These are phyloP conservation scores for Creontiades dilutus DNA, from an alignment of 2,888 invertebrate species.

Conservation along the genomic window DNA sequence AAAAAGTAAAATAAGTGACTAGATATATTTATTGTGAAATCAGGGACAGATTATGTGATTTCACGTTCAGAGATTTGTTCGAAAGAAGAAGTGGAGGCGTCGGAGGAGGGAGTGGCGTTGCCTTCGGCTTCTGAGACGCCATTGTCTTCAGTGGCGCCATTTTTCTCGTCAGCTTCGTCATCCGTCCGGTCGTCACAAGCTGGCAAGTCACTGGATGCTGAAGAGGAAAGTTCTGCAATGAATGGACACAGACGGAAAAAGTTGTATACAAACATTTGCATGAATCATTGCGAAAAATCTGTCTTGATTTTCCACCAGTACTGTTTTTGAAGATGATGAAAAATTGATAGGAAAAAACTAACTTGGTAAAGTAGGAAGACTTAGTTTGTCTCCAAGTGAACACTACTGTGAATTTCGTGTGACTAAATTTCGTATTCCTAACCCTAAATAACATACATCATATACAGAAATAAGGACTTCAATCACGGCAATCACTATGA, in stretches of 20 bases:
- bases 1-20: constrained; percentile 38
- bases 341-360: no score
- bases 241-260: neutral
- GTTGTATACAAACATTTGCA: neutral
- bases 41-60: constrained; percentile 42
- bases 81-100: constrained; percentile 68
- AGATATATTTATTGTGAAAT: constrained; percentile 34
- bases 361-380: no score
- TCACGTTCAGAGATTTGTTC: constrained; percentile 67
- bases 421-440: no score
- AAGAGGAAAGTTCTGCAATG: constrained; percentile 58
- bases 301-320: no score
- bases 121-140: constrained; percentile 34
- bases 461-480: no score
- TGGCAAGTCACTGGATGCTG: constrained; percentile 59
- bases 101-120: constrained; percentile 66
- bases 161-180: constrained; percentile 30
- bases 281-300: neutral
- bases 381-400: no score
- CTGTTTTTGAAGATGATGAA: no score
- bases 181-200: constrained; percentile 61
- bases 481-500: no score
- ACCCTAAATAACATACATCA: no score
- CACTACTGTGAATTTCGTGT: no score
- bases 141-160: neutral